Evolutionary conservation across 2,113 vertebrate species (phyloP), one percentile per base, ranked within the genome.

Genomic region (Cercopithecus mona): DNA sequence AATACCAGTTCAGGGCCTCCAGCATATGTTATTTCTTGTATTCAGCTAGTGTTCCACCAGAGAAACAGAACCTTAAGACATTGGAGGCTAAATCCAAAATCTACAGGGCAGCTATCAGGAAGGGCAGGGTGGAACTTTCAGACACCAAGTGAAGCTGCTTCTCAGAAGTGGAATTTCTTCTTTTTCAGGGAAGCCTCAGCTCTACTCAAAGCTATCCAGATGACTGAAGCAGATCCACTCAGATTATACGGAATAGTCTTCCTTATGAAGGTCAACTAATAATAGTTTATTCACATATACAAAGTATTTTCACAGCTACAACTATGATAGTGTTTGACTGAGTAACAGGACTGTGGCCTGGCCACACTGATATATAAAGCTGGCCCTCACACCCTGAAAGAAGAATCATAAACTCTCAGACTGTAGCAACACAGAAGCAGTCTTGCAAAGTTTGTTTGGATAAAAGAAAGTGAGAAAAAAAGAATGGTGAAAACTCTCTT

Each of bases 391-490:
- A 80, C 11, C 13, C 52, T 30, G 88, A 35, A n/a, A 84, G 8
- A 93, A 87, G 52, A 76, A 90, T n/a, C 35, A 88, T n/a, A 70
- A 89, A 76, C n/a, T 81, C 17, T 45, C 12, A 80, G 7, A 9
- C 61, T 76, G 83, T 59, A 91, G 68, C 17, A 86, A 30, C 45
- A 88, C 4, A 91, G 78, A 81, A 59, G 17, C 35, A 84, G 70
- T 20, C 38, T 61, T 22, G 45, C 17, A 92, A 91, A 38, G 2
- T 88, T 83, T 85, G 6, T 59, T 73, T 88, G 40, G 17, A 89
- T 94, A 95, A 91, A 57, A 88, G 16, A 3, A 96, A 90, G 64
- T 16, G 70, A 84, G 66, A 50, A 78, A 89, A 96, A 90, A 79
- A 7, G 35, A 73, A 83, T 59, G 22, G 30, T 72, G 32, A 61